Base-by-base conservation (phyloP, 2,113 vertebrate species). In the Gopherus flavomarginatus region DNA sequence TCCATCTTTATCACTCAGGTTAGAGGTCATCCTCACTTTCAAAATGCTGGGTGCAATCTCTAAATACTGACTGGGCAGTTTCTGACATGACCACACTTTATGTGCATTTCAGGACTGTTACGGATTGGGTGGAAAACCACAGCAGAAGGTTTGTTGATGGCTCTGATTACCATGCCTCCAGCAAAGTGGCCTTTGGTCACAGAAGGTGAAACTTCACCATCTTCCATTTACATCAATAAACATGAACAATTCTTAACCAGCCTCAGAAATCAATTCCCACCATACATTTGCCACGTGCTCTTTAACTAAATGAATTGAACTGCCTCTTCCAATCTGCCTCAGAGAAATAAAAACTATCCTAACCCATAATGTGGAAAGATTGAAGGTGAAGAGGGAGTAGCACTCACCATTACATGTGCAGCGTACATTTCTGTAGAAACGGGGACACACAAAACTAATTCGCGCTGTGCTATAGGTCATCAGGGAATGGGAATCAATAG, bases 381-480 rank as follows among this genome's bases (percentile, higher is more conserved):
- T 89, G 90, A 84, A 91, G 69, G 77, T 86, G 80, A 83, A 4
- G 56, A 59, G 56, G 90, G 80, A 88, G n/a, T 26, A 0, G 4
- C n/a, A 98, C 99, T 99, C 96, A 99, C 99, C 99, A 27, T 98
- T 98, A 96, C 99, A 99, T 69, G 99, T 99, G 92, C 99, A 99
- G 94, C 98, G 99, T 47, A 99, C 99, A 13, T 99, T 99, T 82
- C 99, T 98, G 87, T 99, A 99, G 96, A 99, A 99, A 47, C 99
- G 99, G 0, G 99, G 99, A 0, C 99, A 99, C 89, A 99, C 99
- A 13, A 99, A 99, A 97, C 99, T 99, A 98, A 99, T 98, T 44
- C 98, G 98, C 5, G 99, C 98, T 0, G 99, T 99, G 98, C 99
- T 99, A 97, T 99, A 99, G 21, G 99, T 99, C 96, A 99, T 99